Base-by-base conservation (phyloP, 2,113 vertebrate species). In the Peucedramus taeniatus region DNA sequence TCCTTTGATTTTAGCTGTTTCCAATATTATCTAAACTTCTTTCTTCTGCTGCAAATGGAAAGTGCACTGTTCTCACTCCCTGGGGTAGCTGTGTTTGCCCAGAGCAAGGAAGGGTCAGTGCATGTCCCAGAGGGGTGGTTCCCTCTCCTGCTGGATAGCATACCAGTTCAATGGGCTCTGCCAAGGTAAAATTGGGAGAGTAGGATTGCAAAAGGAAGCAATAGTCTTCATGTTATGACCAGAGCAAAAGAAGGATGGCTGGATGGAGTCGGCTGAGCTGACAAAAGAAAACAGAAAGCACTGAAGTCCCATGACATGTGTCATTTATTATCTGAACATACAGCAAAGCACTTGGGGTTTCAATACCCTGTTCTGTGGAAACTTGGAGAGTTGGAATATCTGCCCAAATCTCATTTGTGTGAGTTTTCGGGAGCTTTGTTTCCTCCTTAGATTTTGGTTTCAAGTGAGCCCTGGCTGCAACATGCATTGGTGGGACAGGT, bases 251-350 rank as follows among this genome's bases (percentile, higher is more conserved):
- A 44, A 68, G 21, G 31, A 21, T 64, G 69, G 2, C 37, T 65
- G 81, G 45, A 64, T 56, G 12, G 51, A 63, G 30, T 42, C 60
- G 78, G 33, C 27, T 71, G 77, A 84, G 26, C 24, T 3, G 9
- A 47, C 40, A 54, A 66, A 90, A 78, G 27, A 21, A 59, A 84
- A 30, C 20, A 47, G 71, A 74, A 65, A 60, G 12, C n/a, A 12
- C 37, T 74, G 4, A 83, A 68, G 24, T 72, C 49, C 35, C 10
- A 16, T 6, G 49, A 19, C 0, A 1, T n/a, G 15, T 8, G 1
- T 45, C 61, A 50, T 9, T 20, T 84, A 2, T 54, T 63, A 30
- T 35, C 69, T 68, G 42, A 86, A 33, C 4, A 3, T 26, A n/a
- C 1, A 16, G 17, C 20, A 79, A 90, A 6, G 2, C 27, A 28